Percentiles rank a stretch among this genome's conserved stretches.
phyloP scores from a whole-genome alignment of 2,113 vertebrate species.

The Hypomesus transpacificus region DNA sequence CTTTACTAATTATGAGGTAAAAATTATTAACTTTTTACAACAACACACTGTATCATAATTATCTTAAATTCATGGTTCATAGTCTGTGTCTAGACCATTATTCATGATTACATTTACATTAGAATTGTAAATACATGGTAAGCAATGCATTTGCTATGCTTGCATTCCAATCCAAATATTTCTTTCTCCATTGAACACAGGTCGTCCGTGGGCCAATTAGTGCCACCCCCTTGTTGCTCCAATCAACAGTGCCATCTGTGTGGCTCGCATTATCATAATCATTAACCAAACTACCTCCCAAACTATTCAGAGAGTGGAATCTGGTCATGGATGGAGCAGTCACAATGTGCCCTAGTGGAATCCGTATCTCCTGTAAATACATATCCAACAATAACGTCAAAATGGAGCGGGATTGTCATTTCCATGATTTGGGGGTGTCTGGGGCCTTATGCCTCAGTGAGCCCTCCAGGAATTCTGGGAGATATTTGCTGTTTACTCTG shows the following conservation, averaged over 20 bases:
- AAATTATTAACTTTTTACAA: no score
- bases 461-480: slow-evolving; percentile 57
- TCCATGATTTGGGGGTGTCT: slow-evolving; percentile 20
- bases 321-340: slow-evolving; percentile 38
- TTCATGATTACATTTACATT: neutral
- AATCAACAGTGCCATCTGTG: slow-evolving; percentile 40
- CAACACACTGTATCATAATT: no score
- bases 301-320: slow-evolving; percentile 39
- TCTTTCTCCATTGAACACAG: slow-evolving; percentile 4
- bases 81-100: no score
- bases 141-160: neutral
- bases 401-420: neutral
- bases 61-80: no score
- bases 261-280: slow-evolving; percentile 36
- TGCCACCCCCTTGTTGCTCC: slow-evolving; percentile 30
- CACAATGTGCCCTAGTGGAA: slow-evolving; percentile 39
- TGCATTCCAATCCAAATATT: slow-evolving; percentile 2
- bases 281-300: slow-evolving; percentile 44
- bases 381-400: slow-evolving; percentile 31
- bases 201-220: slow-evolving; percentile 33
- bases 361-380: slow-evolving; percentile 37
- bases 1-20: no score
- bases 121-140: neutral
- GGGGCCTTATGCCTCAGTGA: slow-evolving; percentile 35
- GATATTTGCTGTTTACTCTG: slow-evolving; percentile 66